phyloP scores from a whole-genome alignment of 1,140 invertebrate species.

The Megalonaias nervosa region DNA sequence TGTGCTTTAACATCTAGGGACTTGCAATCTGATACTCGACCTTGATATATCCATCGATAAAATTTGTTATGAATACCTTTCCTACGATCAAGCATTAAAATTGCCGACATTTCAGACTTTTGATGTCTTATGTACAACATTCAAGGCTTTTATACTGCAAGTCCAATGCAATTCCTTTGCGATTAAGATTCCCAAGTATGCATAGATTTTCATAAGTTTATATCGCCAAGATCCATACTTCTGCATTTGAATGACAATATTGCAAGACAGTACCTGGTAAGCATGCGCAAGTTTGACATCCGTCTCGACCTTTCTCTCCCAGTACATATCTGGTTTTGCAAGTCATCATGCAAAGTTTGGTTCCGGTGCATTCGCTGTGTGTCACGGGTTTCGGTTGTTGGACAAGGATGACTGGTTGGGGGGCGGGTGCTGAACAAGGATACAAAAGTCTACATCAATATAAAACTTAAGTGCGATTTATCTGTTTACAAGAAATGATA shows the following conservation, averaged over 20 bases:
- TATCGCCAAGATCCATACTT: no score
- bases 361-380: conserved; percentile 38
- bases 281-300: conserved; percentile 44
- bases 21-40: no score
- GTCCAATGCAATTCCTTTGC: not conserved
- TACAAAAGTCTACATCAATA: no score
- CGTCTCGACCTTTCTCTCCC: conserved; percentile 40
- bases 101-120: no score
- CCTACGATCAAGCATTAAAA: no score
- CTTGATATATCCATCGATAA: no score
- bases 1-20: no score
- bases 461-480: no score
- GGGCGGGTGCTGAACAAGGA: not conserved
- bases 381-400: conserved; percentile 17
- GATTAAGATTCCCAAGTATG: not conserved
- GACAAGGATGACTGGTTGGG: not conserved
- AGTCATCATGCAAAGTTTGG: conserved; percentile 48
- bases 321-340: conserved; percentile 38
- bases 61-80: no score
- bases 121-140: no score
- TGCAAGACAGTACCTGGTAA: conserved; percentile 32
- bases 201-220: not conserved
- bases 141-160: no score
- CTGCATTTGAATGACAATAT: conserved; percentile 4
- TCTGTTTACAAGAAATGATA: no score